phyloP scores from a whole-genome alignment of 2,888 invertebrate genomes.

The Miltochrista miniata region DNA sequence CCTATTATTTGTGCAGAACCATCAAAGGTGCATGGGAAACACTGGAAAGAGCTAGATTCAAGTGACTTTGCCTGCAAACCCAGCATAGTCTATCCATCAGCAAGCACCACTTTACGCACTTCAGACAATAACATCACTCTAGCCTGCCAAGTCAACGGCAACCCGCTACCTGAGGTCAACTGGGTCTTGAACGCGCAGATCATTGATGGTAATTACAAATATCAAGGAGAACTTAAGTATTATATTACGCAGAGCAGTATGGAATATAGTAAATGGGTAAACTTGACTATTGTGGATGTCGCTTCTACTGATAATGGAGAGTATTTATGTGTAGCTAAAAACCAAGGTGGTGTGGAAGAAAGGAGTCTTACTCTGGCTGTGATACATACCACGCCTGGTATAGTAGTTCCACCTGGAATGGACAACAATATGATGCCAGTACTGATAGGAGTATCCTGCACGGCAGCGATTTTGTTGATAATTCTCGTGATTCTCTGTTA shows the following conservation, averaged over 20 bases:
- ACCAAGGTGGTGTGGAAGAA: constrained; percentile 91
- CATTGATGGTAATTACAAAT: constrained; percentile 80
- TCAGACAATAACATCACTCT: constrained; percentile 87
- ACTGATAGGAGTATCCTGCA: constrained; percentile 76
- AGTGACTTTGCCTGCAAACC: constrained; percentile 93
- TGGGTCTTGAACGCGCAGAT: constrained; percentile 88
- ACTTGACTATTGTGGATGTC: constrained; percentile 87
- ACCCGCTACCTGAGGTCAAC: constrained; percentile 89
- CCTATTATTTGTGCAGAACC: constrained; percentile 91
- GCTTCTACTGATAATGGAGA: constrained; percentile 87
- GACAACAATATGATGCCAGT: constrained; percentile 82
- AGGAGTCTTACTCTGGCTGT: constrained; percentile 87
- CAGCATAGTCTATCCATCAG: constrained; percentile 86
- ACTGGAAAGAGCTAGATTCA: constrained; percentile 88
- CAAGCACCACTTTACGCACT: constrained; percentile 84
- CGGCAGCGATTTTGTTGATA: constrained; percentile 78
- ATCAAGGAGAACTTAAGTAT: constrained; percentile 79
- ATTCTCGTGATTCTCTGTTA: constrained; percentile 78
- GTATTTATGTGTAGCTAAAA: constrained; percentile 92
- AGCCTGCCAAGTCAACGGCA: constrained; percentile 89
- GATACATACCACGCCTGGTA: constrained; percentile 68
- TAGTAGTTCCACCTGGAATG: constrained; percentile 77
- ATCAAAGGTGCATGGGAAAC: constrained; percentile 84
- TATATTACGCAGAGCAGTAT: constrained; percentile 55
- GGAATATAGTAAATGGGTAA: constrained; percentile 84